phyloP scores from a whole-genome alignment of 2,113 vertebrate species.

The Hepsetus odoe region DNA sequence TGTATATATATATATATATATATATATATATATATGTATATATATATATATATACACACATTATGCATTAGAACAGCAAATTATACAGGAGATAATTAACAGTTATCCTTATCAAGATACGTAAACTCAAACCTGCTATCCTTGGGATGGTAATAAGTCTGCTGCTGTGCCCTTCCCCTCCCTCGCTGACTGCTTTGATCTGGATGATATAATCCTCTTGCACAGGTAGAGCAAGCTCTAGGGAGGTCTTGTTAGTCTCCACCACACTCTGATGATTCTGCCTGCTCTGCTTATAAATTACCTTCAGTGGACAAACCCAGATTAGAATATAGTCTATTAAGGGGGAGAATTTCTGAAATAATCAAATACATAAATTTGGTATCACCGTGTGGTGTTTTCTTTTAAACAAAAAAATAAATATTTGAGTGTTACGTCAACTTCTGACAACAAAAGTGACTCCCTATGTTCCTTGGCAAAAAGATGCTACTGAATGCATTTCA shows the following conservation, averaged over 20 bases:
- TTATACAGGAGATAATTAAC: neutral
- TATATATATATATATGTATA: too few relatives aligned
- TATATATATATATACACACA: too few relatives aligned
- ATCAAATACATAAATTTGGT: neutral
- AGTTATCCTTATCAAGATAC: neutral
- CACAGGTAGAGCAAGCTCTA: constrained; percentile 89
- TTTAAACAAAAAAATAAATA: neutral
- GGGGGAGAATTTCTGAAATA: neutral
- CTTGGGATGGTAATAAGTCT: constrained; percentile 92
- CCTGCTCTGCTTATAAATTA: constrained; percentile 90
- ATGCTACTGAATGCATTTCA: neutral
- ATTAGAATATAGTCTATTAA: neutral
- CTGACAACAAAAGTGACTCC: neutral
- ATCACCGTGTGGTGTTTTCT: neutral
- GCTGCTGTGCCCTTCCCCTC: constrained; percentile 93
- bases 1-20: too few relatives aligned
- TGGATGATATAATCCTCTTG: constrained; percentile 93
- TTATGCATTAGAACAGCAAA: too few relatives aligned
- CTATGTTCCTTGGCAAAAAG: neutral
- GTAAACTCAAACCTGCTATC: constrained; percentile 68
- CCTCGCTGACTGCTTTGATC: constrained; percentile 93
- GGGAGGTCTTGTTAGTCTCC: constrained; percentile 91
- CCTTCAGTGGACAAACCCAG: constrained; percentile 71
- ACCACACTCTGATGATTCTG: constrained; percentile 87
- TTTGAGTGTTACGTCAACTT: neutral